Conservation (phyloP, 2,797 vertebrate genomes). For the Trichosurus vulpecula region DNA sequence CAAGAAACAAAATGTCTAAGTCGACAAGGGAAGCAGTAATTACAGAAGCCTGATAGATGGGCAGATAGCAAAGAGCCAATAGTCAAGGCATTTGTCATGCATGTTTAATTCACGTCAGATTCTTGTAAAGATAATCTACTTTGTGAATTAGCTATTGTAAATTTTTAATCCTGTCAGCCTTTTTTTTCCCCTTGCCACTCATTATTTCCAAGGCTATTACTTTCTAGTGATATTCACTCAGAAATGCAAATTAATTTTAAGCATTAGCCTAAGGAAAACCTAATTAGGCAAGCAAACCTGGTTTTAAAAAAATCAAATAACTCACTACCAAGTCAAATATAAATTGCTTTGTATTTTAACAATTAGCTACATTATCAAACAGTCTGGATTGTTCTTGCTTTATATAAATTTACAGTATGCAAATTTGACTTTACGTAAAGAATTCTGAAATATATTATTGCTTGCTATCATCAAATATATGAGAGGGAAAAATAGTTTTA, state of each 20-base stretch:
- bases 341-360: conserved; percentile 1
- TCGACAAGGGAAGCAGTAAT: neutral
- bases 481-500: neutral
- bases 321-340: conserved; percentile 22
- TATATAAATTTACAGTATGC: neutral
- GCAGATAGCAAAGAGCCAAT: neutral
- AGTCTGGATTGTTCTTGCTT: neutral
- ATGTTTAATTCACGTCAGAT: conserved; percentile 35
- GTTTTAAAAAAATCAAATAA: conserved; percentile 20
- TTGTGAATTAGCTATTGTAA: neutral
- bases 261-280: conserved; percentile 11
- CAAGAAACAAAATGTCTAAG: neutral
- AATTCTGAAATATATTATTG: neutral
- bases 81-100: neutral
- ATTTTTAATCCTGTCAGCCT: conserved; percentile 2
- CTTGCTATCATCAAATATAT: neutral
- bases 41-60: neutral
- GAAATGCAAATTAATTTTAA: conserved; percentile 18
- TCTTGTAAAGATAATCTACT: neutral
- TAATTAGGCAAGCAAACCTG: neutral
- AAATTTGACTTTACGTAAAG: neutral
- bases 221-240: neutral
- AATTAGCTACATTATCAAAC: neutral
- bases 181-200: neutral
- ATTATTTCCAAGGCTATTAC: conserved; percentile 30